Percentiles rank a stretch among this genome's conserved stretches.
Conservation (phyloP, 2,797 vertebrate species). For the Setipinna tenuifilis region DNA sequence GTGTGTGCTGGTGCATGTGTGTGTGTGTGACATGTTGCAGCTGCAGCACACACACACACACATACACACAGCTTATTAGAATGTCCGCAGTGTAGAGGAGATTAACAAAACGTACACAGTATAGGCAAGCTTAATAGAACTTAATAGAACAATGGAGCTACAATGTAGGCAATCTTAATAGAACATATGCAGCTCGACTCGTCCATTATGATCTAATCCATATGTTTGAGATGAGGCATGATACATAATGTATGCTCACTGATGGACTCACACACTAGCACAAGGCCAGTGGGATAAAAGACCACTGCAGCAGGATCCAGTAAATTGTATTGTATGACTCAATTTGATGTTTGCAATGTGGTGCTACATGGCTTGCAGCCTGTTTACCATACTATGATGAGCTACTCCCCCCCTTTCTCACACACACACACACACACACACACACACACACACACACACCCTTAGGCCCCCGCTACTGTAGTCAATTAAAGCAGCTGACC, state of each 20-base stretch:
- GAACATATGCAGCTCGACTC: no score
- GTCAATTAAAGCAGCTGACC: slow-evolving; percentile 2
- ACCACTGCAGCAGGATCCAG: not conserved
- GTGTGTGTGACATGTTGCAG: no score
- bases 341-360: not conserved
- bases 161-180: no score
- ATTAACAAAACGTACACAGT: no score
- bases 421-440: no score
- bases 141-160: no score
- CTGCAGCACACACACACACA: no score
- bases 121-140: no score
- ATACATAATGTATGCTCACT: not conserved
- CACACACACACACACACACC: no score
- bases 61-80: no score
- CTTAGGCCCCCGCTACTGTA: not conserved
- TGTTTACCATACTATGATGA: not conserved
- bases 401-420: not conserved
- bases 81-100: no score
- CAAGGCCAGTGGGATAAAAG: not conserved
- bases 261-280: not conserved
- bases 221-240: not conserved
- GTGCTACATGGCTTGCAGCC: not conserved
- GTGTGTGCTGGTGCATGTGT: no score
- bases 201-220: not conserved
- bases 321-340: not conserved